Base-by-base conservation (phyloP, 2,888 invertebrate genomes). In the Nycteola revayana region DNA sequence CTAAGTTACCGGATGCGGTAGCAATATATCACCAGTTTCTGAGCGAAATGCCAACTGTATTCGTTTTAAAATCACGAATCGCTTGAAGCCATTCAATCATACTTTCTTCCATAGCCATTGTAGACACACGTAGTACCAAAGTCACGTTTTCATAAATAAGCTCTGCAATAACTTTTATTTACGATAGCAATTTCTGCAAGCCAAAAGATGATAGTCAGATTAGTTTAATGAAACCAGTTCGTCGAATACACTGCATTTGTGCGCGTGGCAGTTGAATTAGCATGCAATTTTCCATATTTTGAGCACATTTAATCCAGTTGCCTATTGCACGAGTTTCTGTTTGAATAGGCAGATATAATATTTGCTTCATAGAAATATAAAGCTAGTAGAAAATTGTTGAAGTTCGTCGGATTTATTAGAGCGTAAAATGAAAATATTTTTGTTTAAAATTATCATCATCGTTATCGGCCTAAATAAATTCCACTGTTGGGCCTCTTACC, bases 231-330 rank as follows among this genome's bases (percentile, higher is more conserved):
- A 66, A 74, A 73, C 46, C 53, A 47, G 44, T 42, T 48, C 60
- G 49, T 61, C 60, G 62, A 62, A 64, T 60, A 53, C 45, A 36
- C 46, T 49, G 55, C 47, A 53, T 2, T 14, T 21, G 21, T 60
- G 73, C 59, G 40, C 54, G 50, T 72, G 79, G 68, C 80, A 80
- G 64, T 59, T 60, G 65, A 62, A 78, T 80, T 77, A 79, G 68
- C 65, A 78, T 79, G 72, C 76, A 74, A 80, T 80, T 81, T 78
- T 78, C 76, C 74, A 71, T 73, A 69, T 68, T 66, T 73, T 66
- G 71, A 71, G 68, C 71, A 71, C 62, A 69, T 72, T 69, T 65
- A 60, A 64, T 62, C 47, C 50, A 44, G 40, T 48, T 53, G 56
- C 46, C 49, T 42, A 48, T 39, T 10, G 32, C 36, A 42, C 36